Evolutionary conservation across 2,797 vertebrate species (phyloP), one percentile per base, ranked within the genome.

Genomic region (Propithecus perrieri): DNA sequence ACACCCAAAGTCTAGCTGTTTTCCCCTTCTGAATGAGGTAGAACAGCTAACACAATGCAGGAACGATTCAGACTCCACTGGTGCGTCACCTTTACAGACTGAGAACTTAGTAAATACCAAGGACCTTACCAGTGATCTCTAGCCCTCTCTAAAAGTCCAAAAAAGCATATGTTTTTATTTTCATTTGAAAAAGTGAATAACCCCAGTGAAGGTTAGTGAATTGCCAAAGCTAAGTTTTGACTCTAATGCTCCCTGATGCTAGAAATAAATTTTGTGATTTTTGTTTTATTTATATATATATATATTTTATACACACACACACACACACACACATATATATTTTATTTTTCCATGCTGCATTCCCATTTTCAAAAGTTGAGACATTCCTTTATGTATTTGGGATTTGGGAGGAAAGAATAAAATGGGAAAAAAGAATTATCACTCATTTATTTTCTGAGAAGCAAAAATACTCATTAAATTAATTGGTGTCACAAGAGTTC

Each of bases 31-130:
- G 43, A 59, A 22, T 7, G 4, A 1, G n/a, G 13, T 17, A 50
- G 41, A 30, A 4, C 0, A 30, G 26, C 3, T 35, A 79, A 4
- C 33, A n/a, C 1, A 59, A 71, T 41, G 10, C 5, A 55, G 63
- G 22, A 41, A n/a, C 41, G 4, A 83, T 22, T 61, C 3, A 4
- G 0, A 46, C 5, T 61, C 22, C 2, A 63, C 2, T 20, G 41
- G 24, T 28, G 6, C 0, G 5, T n/a, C 3, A 26, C 11, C 33
- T 33, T n/a, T 2, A 38, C 0, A 0, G 26, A 57, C 4, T 30
- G 30, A 48, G 24, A 74, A 38, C 24, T 85, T 24, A 78, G n/a
- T 2, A 61, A 80, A 79, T 35, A 4, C 2, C 17, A 43, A 26
- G 24, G 7, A 61, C 30, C 10, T 26, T 14, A 46, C 9, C 2